These are phyloP conservation scores for Xiphophorus couchianus DNA, from an alignment of 2,113 vertebrate genomes.

Conservation along the genomic window DNA sequence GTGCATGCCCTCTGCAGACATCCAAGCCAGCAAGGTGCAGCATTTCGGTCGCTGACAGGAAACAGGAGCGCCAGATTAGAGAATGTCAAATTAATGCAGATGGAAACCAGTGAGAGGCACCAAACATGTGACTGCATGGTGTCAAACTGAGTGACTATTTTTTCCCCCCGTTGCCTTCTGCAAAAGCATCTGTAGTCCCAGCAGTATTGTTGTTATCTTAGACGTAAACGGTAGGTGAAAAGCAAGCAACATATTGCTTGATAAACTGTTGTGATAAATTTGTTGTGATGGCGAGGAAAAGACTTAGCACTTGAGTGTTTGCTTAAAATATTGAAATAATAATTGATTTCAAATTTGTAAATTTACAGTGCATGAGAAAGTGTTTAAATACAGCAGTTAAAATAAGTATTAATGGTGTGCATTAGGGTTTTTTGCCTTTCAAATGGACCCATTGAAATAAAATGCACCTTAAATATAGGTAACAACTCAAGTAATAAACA, in stretches of 20 bases:
- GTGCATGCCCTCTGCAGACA: constrained; percentile 57
- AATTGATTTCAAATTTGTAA: not conserved
- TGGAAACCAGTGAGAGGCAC: constrained; percentile 66
- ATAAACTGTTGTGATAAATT: constrained; percentile 50
- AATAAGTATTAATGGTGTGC: too few species aligned
- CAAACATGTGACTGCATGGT: constrained; percentile 65
- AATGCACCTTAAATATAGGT: not conserved
- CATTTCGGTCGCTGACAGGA: constrained; percentile 56
- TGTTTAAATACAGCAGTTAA: not conserved
- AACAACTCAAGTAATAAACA: too few species aligned
- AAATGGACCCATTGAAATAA: not conserved
- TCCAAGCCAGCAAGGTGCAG: constrained; percentile 61
- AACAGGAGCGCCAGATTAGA: constrained; percentile 70
- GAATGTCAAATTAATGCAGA: constrained; percentile 79
- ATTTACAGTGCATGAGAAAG: not conserved
- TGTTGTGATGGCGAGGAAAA: constrained; percentile 42
- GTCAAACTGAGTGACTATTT: constrained; percentile 63
- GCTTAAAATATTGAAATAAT: constrained; percentile 11
- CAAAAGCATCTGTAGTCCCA: constrained; percentile 55
- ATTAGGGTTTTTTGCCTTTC: too few species aligned
- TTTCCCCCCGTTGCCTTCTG: constrained; percentile 32
- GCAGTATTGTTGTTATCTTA: constrained; percentile 49
- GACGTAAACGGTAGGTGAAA: constrained; percentile 43
- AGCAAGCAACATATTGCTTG: constrained; percentile 47
- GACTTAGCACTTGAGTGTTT: constrained; percentile 5